phyloP scores from a whole-genome alignment of 1,140 invertebrate species.

The Fopius arisanus region DNA sequence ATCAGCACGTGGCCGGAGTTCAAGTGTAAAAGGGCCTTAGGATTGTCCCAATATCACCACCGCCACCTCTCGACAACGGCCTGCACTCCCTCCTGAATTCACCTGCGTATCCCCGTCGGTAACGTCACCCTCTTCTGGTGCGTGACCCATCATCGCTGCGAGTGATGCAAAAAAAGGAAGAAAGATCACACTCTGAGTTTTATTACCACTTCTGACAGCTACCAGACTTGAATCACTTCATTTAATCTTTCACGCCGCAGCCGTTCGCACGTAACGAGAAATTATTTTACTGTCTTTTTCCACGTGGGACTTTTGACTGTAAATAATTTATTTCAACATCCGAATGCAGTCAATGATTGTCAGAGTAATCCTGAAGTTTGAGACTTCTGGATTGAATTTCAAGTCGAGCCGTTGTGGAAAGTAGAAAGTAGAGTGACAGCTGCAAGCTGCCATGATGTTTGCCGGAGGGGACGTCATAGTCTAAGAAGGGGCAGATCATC shows the following conservation, averaged over 20 bases:
- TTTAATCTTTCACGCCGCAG: conserved; percentile 47
- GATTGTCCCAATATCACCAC: conserved; percentile 52
- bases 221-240: conserved; percentile 54
- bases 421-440: not conserved
- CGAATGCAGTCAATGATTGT: no score
- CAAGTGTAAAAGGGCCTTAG: conserved; percentile 40
- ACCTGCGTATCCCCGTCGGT: conserved; percentile 24
- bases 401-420: not conserved
- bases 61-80: conserved; percentile 47
- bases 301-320: no score
- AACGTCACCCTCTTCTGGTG: conserved; percentile 19
- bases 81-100: conserved; percentile 8
- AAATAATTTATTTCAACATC: no score
- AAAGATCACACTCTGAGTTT: conserved; percentile 41
- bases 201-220: conserved; percentile 47
- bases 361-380: no score
- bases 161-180: conserved; percentile 20
- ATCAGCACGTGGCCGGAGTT: no score
- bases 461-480: conserved; percentile 9
- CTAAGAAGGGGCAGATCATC: conserved; percentile 48
- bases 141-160: not conserved
- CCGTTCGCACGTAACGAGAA: conserved; percentile 39
- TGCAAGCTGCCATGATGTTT: conserved; percentile 40
- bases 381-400: no score
- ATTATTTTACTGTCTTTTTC: conserved; percentile 29